Percentiles rank a stretch among this genome's conserved stretches.
These are phyloP conservation scores for Aphelenchoides fujianensis DNA, from an alignment of 1,140 invertebrate genomes.

Conservation along the genomic window DNA sequence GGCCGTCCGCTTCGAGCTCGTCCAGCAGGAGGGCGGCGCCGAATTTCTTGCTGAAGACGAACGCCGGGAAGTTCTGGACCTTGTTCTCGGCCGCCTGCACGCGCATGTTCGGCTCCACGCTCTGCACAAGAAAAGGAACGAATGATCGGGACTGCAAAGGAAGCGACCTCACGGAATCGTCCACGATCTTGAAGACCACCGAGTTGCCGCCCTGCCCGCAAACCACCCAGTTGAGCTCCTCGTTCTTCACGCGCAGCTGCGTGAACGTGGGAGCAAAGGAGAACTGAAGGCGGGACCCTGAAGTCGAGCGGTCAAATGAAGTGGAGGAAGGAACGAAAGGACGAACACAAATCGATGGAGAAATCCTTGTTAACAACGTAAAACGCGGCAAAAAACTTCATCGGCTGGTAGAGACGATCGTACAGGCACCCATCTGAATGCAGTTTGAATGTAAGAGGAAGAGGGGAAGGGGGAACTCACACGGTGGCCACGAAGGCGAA, in stretches of 20 bases:
- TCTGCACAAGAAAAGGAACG: too few relatives aligned
- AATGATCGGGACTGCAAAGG: too few relatives aligned
- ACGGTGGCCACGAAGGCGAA: too few relatives aligned
- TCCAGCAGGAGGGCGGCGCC: slow-evolving; percentile 33
- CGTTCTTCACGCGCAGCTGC: slow-evolving; percentile 28
- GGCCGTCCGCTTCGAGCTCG: slow-evolving; percentile 36
- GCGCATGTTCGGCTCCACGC: too few relatives aligned
- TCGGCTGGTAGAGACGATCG: slow-evolving; percentile 43
- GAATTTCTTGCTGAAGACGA: slow-evolving; percentile 17
- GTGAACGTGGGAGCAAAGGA: slow-evolving; percentile 36
- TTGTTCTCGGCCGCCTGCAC: neutral
- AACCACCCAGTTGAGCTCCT: slow-evolving; percentile 42
- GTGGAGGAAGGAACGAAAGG: too few relatives aligned
- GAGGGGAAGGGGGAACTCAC: too few relatives aligned
- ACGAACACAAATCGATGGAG: slow-evolving; percentile 35
- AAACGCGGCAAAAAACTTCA: slow-evolving; percentile 46
- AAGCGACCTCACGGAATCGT: too few relatives aligned
- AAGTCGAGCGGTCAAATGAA: slow-evolving; percentile 27
- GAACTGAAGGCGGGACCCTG: slow-evolving; percentile 44
- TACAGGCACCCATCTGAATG: slow-evolving; percentile 53
- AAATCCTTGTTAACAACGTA: slow-evolving; percentile 36
- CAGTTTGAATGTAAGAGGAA: too few relatives aligned
- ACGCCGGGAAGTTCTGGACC: neutral
- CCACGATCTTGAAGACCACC: neutral
- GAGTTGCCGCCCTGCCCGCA: slow-evolving; percentile 26